Conservation (phyloP, 2,888 invertebrate genomes). For the Eristalinus sepulchralis region DNA sequence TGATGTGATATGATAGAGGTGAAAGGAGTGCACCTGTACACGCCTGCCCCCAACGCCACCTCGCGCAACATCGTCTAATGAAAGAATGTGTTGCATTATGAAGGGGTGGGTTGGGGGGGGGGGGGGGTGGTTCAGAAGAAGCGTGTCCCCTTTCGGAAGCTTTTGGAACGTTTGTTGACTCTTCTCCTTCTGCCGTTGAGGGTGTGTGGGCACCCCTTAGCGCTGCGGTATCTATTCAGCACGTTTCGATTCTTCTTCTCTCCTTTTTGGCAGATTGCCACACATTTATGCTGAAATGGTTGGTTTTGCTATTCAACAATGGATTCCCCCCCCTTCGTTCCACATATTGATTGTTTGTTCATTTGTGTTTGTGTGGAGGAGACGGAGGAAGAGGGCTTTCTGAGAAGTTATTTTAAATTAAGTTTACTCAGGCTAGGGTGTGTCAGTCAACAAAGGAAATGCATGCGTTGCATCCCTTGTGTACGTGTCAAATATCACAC, state of each 20-base stretch:
- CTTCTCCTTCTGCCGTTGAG: neutral
- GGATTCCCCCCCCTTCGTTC: neutral
- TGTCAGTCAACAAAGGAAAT: neutral
- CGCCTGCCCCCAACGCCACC: neutral
- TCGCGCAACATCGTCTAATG: neutral
- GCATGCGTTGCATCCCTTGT: neutral
- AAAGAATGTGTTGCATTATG: neutral
- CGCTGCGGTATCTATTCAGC: conserved; percentile 7
- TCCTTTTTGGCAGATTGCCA: neutral
- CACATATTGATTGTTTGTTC: conserved; percentile 38
- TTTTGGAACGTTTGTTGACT: neutral
- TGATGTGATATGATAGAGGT: neutral
- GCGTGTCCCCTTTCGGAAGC: neutral
- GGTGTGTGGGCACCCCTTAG: neutral
- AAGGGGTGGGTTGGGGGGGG: too few species aligned
- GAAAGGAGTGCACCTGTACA: neutral
- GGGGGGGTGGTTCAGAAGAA: neutral
- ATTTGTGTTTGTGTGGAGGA: neutral
- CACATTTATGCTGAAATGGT: conserved; percentile 21
- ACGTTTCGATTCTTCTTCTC: neutral
- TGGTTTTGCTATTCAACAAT: conserved; percentile 16
- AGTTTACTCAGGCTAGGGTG: conserved; percentile 16
- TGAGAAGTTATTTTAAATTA: conserved; percentile 9
- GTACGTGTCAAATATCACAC: neutral
- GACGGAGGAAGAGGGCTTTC: neutral